A percentile compares a stretch with the other conserved stretches of the same genome.
phyloP scores from a whole-genome alignment of 92 coral and sea anemone species.

The Isaurus tuberculatus region DNA sequence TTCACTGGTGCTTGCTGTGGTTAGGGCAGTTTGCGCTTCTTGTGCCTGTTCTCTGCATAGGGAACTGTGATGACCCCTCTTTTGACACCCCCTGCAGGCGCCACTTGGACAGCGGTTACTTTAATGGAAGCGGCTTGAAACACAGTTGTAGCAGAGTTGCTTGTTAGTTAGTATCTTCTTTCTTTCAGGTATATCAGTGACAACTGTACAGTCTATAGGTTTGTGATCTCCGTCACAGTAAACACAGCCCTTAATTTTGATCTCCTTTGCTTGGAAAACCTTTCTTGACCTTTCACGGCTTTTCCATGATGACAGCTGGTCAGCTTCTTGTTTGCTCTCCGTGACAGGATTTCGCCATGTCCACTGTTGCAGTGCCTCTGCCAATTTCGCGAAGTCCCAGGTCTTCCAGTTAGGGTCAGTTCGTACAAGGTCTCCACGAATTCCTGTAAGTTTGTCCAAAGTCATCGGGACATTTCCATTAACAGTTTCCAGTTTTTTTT shows the following conservation, averaged over 20 bases:
- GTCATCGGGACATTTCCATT: conserved; percentile 58
- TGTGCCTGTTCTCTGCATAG: conserved; percentile 29
- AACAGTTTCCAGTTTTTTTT: conserved; percentile 49
- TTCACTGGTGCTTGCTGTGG: conserved; percentile 5
- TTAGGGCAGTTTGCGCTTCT: background rate
- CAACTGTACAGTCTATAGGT: conserved; percentile 37
- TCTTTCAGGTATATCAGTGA: conserved; percentile 45
- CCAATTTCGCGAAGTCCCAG: conserved; percentile 55
- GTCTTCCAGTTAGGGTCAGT: conserved; percentile 53
- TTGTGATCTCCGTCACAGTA: conserved; percentile 59
- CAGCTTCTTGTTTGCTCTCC: background rate
- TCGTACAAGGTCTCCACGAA: conserved; percentile 59
- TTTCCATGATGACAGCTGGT: background rate
- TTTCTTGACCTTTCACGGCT: background rate
- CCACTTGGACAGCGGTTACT: conserved; percentile 54
- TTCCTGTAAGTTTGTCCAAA: conserved; percentile 53
- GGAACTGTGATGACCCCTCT: conserved; percentile 14
- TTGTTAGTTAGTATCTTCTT: conserved; percentile 30
- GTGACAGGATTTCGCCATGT: conserved; percentile 52
- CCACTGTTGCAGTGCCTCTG: conserved; percentile 59
- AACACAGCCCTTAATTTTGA: conserved; percentile 36
- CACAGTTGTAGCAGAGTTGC: conserved; percentile 56
- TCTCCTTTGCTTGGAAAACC: background rate
- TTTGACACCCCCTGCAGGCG: conserved; percentile 39
- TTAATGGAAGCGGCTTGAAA: conserved; percentile 34